These are phyloP conservation scores for Phaethornis superciliosus DNA, from an alignment of 2,113 vertebrate genomes.

Conservation along the genomic window DNA sequence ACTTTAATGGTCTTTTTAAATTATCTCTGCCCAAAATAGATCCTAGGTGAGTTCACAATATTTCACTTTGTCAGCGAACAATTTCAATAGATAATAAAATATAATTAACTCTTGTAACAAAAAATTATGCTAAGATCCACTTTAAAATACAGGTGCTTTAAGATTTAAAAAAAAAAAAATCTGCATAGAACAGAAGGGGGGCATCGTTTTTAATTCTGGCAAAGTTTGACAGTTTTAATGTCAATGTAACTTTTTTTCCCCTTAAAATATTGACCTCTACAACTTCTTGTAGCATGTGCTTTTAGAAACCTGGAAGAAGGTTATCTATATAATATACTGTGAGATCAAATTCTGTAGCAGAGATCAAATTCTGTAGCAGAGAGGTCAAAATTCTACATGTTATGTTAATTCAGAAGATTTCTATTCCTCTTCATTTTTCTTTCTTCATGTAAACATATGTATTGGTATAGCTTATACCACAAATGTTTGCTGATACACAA, in stretches of 20 bases:
- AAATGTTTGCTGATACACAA: not conserved
- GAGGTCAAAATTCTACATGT: not conserved
- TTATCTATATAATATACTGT: not conserved
- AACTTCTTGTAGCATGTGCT: not conserved
- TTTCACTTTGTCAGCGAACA: constrained; percentile 1
- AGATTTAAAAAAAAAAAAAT: not conserved
- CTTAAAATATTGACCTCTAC: not conserved
- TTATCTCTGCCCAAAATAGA: not conserved
- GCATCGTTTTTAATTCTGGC: not conserved
- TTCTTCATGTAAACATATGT: not conserved
- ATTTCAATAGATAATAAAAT: not conserved
- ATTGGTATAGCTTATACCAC: not conserved
- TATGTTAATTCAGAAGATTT: not conserved
- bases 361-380: not conserved
- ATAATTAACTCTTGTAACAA: not conserved
- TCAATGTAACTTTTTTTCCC: not conserved
- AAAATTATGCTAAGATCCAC: not conserved
- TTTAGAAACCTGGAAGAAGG: not conserved
- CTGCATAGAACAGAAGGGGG: not conserved
- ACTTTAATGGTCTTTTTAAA: not conserved
- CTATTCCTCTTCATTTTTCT: not conserved
- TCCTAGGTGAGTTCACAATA: constrained; percentile 3
- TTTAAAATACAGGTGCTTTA: not conserved
- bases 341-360: not conserved
- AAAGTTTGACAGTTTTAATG: not conserved